Conservation (phyloP, 2,113 vertebrate genomes). For the Callocephalon fimbriatum region DNA sequence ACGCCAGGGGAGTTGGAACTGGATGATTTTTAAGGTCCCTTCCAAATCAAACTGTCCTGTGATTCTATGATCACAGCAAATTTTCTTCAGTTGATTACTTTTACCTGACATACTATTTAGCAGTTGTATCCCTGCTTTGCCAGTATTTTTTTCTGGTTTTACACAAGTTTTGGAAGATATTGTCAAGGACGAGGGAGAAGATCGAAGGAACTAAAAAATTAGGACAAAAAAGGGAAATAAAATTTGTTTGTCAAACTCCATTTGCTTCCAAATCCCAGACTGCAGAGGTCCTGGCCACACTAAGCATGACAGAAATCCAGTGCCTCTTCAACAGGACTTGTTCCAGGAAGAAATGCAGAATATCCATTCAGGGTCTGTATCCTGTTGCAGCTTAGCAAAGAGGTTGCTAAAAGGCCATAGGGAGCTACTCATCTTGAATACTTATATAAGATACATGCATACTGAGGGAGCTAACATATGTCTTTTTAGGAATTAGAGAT, state of each 20-base stretch:
- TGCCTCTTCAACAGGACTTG: not conserved
- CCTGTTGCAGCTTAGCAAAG: not conserved
- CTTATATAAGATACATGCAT: not conserved
- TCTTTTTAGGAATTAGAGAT: too few relatives aligned
- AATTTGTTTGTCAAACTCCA: not conserved
- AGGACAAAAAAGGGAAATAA: not conserved
- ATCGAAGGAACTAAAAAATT: not conserved
- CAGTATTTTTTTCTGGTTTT: not conserved
- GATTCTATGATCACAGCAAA: not conserved
- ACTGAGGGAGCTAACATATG: fast-evolving
- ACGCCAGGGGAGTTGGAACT: not conserved
- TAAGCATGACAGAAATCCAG: not conserved
- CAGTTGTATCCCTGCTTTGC: not conserved
- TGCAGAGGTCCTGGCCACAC: not conserved
- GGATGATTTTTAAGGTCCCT: not conserved
- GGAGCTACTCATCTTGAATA: not conserved
- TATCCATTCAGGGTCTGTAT: not conserved
- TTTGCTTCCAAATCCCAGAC: not conserved
- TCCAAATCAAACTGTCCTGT: not conserved
- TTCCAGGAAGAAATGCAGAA: not conserved
- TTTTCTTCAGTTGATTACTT: not conserved
- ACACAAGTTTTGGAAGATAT: not conserved
- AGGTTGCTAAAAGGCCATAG: not conserved
- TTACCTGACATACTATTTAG: not conserved
- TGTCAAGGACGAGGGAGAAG: not conserved